Conservation (phyloP, 37 sponge, comb jelly and placozoan genomes). For the Cliona cf. orientalis region DNA sequence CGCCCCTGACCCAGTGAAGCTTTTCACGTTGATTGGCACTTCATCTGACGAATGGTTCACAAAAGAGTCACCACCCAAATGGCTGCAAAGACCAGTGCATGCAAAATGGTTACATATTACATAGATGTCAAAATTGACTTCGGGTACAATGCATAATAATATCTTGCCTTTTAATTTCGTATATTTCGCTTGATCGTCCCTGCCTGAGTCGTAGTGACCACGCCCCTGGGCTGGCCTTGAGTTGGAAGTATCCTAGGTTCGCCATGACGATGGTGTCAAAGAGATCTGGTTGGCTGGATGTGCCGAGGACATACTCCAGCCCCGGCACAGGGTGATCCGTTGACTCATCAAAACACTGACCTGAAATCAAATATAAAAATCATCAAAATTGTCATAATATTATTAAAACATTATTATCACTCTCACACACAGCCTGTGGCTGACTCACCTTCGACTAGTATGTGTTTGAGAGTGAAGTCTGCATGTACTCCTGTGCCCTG, state of each 20-base stretch:
- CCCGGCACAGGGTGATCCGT: slow-evolving; percentile 82
- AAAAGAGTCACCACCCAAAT: slow-evolving; percentile 13
- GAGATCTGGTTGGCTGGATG: slow-evolving; percentile 47
- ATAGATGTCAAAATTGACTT: not conserved
- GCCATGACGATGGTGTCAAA: slow-evolving; percentile 98
- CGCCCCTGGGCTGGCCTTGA: slow-evolving; percentile 89
- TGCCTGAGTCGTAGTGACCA: slow-evolving; percentile 86
- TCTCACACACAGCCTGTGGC: not conserved
- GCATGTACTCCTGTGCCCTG: slow-evolving; percentile 79
- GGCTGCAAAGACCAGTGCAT: slow-evolving; percentile 2
- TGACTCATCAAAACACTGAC: slow-evolving; percentile 78
- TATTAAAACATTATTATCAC: not conserved
- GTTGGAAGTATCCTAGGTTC: slow-evolving; percentile 96
- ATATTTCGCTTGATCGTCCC: slow-evolving; percentile 81
- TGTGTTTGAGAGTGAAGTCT: slow-evolving; percentile 80
- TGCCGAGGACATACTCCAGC: slow-evolving; percentile 85
- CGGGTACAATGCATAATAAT: not conserved
- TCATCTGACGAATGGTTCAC: slow-evolving; percentile 3
- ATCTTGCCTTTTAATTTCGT: slow-evolving; percentile 67
- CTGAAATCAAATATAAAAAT: slow-evolving; percentile 23
- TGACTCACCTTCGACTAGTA: slow-evolving; percentile 90
- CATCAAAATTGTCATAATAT: not conserved
- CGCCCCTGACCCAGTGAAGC: slow-evolving; percentile 61
- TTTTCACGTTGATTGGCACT: slow-evolving; percentile 42
- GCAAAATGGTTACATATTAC: not conserved